phyloP scores from a whole-genome alignment of 1,140 invertebrate species.

The Tetramorium alpestre region DNA sequence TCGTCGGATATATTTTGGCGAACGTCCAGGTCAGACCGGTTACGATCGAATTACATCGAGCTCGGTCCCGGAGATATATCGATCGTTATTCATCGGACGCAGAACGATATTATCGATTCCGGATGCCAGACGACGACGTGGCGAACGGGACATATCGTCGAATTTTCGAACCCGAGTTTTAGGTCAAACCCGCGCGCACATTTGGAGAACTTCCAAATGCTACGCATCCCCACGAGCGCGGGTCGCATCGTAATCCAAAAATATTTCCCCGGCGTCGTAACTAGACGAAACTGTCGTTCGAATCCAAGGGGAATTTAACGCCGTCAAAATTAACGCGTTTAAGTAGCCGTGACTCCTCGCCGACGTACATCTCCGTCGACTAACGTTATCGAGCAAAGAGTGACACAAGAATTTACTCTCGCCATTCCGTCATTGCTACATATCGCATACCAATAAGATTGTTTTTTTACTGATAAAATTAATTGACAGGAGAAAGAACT shows the following conservation, averaged over 20 bases:
- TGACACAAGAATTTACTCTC: neutral
- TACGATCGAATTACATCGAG: constrained; percentile 41
- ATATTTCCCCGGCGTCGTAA: constrained; percentile 51
- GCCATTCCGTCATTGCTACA: neutral
- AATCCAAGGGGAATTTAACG: constrained; percentile 13
- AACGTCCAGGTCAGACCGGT: constrained; percentile 55
- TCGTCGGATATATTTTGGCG: constrained; percentile 25
- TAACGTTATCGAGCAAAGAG: neutral
- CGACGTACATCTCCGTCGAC: neutral
- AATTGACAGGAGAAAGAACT: neutral
- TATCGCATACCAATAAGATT: neutral
- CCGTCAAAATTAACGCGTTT: neutral
- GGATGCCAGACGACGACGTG: constrained; percentile 34
- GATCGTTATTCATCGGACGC: constrained; percentile 46
- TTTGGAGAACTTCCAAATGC: constrained; percentile 66
- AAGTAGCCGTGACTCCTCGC: neutral
- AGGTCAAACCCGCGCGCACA: constrained; percentile 49
- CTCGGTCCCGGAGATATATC: neutral
- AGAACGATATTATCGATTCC: neutral
- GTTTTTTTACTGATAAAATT: neutral
- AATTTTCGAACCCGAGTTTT: constrained; percentile 31
- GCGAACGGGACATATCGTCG: neutral
- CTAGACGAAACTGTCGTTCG: constrained; percentile 25
- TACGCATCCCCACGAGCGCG: constrained; percentile 29
- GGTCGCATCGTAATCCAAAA: constrained; percentile 64